Evolutionary conservation across 2,797 vertebrate genomes (phyloP).

Genomic region (Australoheros facetus): DNA sequence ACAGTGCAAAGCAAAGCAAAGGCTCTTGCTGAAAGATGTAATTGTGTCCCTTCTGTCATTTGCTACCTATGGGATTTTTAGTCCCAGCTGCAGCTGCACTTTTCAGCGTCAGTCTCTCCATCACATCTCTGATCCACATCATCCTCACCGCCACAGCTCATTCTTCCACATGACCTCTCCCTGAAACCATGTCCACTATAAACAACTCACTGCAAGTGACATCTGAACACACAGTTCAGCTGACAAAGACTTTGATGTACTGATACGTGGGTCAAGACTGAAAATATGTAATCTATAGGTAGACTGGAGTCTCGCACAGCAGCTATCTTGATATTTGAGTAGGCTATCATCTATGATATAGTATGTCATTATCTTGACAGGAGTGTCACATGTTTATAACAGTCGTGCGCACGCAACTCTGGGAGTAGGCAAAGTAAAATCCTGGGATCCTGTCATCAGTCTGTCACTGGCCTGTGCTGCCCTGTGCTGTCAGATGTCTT

Average conservation of each 20-base stretch:
- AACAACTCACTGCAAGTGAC: slow-evolving; percentile 23
- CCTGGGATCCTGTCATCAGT: slow-evolving; percentile 37
- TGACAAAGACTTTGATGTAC: slow-evolving; percentile 5
- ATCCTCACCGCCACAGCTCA: background rate
- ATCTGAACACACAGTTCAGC: background rate
- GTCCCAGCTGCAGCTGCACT: background rate
- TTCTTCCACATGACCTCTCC: slow-evolving; percentile 23
- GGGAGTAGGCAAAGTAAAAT: slow-evolving; percentile 38
- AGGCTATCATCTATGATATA: slow-evolving; percentile 13
- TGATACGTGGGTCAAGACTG: slow-evolving; percentile 16
- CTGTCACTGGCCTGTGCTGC: slow-evolving; percentile 43
- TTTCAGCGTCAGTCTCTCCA: slow-evolving; percentile 14
- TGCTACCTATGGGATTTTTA: slow-evolving; percentile 6
- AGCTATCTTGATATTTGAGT: slow-evolving; percentile 6
- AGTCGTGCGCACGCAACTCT: slow-evolving; percentile 1
- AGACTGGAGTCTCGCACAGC: background rate
- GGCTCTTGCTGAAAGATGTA: background rate
- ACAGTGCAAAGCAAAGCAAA: background rate
- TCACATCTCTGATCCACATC: slow-evolving; percentile 11
- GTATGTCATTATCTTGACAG: slow-evolving; percentile 42
- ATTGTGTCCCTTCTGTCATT: slow-evolving; percentile 7
- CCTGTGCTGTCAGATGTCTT: slow-evolving; percentile 43
- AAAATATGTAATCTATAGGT: slow-evolving; percentile 18
- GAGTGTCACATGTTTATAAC: slow-evolving; percentile 8
- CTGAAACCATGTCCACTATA: background rate